A percentile compares a stretch with the other conserved stretches of the same genome.
Conservation (phyloP, 2,113 vertebrate species). For the Scomber japonicus region DNA sequence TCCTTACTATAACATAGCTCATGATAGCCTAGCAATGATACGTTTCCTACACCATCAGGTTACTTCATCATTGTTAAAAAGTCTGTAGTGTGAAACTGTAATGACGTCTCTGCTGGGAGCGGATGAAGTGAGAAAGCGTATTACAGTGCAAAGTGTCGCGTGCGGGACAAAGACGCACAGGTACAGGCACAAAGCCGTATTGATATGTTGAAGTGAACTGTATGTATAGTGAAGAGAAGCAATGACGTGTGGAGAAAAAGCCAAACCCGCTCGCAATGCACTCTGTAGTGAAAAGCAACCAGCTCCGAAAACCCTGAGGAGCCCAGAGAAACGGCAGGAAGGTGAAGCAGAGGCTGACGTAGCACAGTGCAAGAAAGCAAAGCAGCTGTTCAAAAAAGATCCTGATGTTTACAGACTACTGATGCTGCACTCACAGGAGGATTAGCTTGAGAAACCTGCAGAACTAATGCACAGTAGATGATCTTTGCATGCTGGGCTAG, state of each 20-base stretch:
- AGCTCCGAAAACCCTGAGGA: background rate
- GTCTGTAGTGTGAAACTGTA: background rate
- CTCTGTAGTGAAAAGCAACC: background rate
- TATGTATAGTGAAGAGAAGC: constrained; percentile 14
- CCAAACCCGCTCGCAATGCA: constrained; percentile 22
- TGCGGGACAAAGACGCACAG: constrained; percentile 31
- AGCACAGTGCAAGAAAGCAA: background rate
- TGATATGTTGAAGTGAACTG: constrained; percentile 11
- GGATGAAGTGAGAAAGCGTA: background rate
- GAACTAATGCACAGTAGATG: background rate
- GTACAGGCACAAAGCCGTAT: constrained; percentile 1
- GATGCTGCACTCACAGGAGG: background rate
- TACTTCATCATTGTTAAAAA: constrained; percentile 11
- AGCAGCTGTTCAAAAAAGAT: background rate
- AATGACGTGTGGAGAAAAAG: constrained; percentile 19
- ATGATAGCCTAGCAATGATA: constrained; percentile 6
- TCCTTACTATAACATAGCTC: constrained; percentile 23
- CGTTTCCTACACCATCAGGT: background rate
- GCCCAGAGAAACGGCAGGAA: constrained; percentile 9
- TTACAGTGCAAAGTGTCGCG: constrained; percentile 20
- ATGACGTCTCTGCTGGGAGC: background rate
- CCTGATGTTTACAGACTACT: background rate
- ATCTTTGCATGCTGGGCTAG: background rate
- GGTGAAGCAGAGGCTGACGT: constrained; percentile 16
- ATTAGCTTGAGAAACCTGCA: background rate